Base-by-base conservation (phyloP, 2,888 invertebrate genomes). In the Ophion obscuratus region DNA sequence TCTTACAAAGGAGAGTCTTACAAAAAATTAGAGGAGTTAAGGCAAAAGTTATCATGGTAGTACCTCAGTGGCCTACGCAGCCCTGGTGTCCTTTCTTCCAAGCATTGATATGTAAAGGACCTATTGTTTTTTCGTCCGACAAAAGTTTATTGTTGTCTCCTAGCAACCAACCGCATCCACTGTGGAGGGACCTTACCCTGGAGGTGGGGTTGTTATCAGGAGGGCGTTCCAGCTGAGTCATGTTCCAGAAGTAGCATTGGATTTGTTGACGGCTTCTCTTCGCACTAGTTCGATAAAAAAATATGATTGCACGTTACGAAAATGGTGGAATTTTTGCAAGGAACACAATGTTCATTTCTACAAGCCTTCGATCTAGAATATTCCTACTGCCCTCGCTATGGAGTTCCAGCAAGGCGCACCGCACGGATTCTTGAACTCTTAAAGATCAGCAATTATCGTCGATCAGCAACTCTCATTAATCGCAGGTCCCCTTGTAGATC, bases 221-320 rank as follows among this genome's bases (percentile, higher is more conserved):
- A 24, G 24, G 24, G 24, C 24, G 24, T 24, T 24, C 24, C 24
- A 14, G 70, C 14, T 44, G 14, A 81, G 59, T 2, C 44, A 14
- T 17, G 74, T 82, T 17, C 78, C 82, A 0, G 17, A 76, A 44
- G 59, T n/a, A 7, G 74, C 82, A 9, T 11, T 75, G 14, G 74
- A 82, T 31, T n/a, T 24, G n/a, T 68, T 78, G 53, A 27, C 81
- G 40, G 82, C 80, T 0, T 87, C 87, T 11, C 70, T 88, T 2
- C 64, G 74, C 61, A 40, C 61, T 24, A 40, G 61, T 10, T 44
- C 87, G 31, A 24, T 24, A 24, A 24, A 24, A 24, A 0, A 24
- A n/a, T n/a, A 24, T 24, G 24, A 24, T 24, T 24, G 24, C 24
- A 1, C 77, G 10, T 47, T 87, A 5, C 83, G 71, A 87, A 75